Base-by-base conservation (phyloP, 2,888 invertebrate genomes). In the Apocheima hispidaria region DNA sequence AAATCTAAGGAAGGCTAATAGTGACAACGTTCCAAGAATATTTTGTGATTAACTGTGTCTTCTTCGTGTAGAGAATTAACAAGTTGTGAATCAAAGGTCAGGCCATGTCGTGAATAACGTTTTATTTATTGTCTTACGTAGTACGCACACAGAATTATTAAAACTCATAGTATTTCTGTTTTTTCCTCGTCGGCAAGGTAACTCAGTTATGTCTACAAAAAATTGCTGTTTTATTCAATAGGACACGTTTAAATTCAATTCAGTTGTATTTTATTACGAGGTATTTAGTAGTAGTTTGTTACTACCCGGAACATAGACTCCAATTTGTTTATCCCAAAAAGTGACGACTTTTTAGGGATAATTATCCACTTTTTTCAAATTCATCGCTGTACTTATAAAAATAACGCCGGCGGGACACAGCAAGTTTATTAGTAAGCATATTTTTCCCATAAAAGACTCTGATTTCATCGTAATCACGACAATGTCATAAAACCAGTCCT, bases 11-110 rank as follows among this genome's bases (percentile, higher is more conserved):
- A 12, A 51, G 12, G 4, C n/a, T 4, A 2, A 40, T n/a, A 28
- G 40, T 28, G 40, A 51, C 40, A 51, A 40, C n/a, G 51, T 18
- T 40, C 10, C 7, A 51, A 44, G 26, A 26, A 16, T 1, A 4
- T 14, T 10, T 28, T 10, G 16, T 44, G 14, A 44, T 16, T 20
- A 18, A 46, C 6, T 12, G 1, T n/a, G 30, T 14, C 23, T 41
- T 18, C 56, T 52, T 41, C 56, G 52, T 48, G 61, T 28, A 9
- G 16, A 33, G 61, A 61, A 61, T 61, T 40, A 36, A 35, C 41
- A 56, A 52, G 30, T 20, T 41, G 56, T 33, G 52, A 41, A 41
- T 48, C 61, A 61, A 61, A 61, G 61, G 61, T 61, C 61, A 57
- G 9, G 5, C 6, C 36, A 35, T 38, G 50, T 18, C 49, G 10